Base-by-base conservation (phyloP, 2,888 invertebrate genomes). In the Rhamnusium bicolor region DNA sequence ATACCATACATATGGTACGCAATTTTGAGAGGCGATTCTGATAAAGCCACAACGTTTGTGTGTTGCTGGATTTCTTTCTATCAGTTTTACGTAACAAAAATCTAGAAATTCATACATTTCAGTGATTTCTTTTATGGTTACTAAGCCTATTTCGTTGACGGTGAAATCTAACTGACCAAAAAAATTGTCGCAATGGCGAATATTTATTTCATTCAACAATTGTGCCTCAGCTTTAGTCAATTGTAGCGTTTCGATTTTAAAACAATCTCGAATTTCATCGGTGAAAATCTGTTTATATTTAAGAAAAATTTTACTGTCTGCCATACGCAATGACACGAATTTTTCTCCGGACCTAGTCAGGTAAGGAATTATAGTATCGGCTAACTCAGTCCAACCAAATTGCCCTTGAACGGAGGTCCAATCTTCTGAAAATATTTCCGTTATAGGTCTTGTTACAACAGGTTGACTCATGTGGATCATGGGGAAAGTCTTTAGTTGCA, bases 161-260 rank as follows among this genome's bases (percentile, higher is more conserved):
- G 29, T 51, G 46, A 75, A 75, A 14, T 60, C 62, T 16, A 32
- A 18, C 1, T 16, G 51, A 7, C 75, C 75, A 14, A 62, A 75
- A 10, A 46, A 56, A 16, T 40, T 54, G 53, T 75, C 72, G 21
- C 69, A 69, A 16, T 75, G 75, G 4, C 60, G 18, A 21, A 49
- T 60, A 32, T 75, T 75, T 14, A 75, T 75, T 19, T 75, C 75
- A 53, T 75, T 75, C 5, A 75, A 49, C 24, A 75, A 32, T 10
- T 16, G 12, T 4, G 66, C 69, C 49, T 75, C 72, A 1, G 72
- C 72, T 24, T 46, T 53, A 0, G 72, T 72, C 14, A 66, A 40
- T 5, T 21, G 16, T 3, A 46, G n/a, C 16, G 18, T 63, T 6
- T 61, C 47, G n/a, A 75, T 4, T 5, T 8, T 53, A 18, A 66